Conservation (phyloP, 1,140 invertebrate species). For the Drosophila parabipectinata region DNA sequence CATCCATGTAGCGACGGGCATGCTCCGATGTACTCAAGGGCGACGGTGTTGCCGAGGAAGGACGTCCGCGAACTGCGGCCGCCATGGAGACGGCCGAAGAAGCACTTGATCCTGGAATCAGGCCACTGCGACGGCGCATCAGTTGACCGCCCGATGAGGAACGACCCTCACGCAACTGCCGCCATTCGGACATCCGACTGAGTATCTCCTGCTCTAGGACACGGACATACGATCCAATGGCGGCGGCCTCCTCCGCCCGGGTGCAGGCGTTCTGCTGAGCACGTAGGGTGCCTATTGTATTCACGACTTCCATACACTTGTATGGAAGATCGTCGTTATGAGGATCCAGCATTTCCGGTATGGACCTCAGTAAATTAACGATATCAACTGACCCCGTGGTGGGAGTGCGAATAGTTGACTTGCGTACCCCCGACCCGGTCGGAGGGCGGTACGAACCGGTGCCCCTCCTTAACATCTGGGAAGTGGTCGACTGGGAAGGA, state of each 20-base stretch:
- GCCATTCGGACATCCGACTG: background rate
- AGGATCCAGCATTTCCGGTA: background rate
- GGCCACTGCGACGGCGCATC: background rate
- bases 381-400: background rate
- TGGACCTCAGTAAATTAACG: background rate
- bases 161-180: background rate
- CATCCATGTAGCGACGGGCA: background rate
- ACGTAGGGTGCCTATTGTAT: background rate
- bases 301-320: conserved; percentile 3
- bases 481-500: background rate
- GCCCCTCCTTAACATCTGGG: background rate
- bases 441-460: background rate
- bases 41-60: background rate
- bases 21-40: background rate
- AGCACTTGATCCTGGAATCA: background rate
- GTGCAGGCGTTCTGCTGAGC: background rate
- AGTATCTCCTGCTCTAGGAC: conserved; percentile 6
- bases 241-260: background rate
- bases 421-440: background rate
- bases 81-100: background rate
- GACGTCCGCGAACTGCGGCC: too few relatives aligned
- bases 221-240: background rate
- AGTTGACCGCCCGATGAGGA: background rate
- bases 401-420: background rate
- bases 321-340: background rate